Base-by-base conservation (phyloP, 2,888 invertebrate species). In the Leucania comma region DNA sequence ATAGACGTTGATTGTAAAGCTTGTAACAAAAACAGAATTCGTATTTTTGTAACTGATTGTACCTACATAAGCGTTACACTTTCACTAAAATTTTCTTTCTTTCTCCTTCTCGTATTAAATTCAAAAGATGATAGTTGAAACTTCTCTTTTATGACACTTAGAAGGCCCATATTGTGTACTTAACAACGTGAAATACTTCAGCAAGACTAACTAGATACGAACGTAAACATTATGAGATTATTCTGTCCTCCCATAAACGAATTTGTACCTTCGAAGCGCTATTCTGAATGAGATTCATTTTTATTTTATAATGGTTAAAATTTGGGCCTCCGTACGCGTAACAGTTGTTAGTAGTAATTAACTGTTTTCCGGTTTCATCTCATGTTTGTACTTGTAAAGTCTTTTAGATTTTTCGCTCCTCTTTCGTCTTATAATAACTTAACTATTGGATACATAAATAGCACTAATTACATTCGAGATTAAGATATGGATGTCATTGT, bases 381-480 rank as follows among this genome's bases (percentile, higher is more conserved):
- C 76, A 86, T 76, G 75, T 82, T 93, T 93, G 92, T 93, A 93
- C 93, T 93, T 92, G 87, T 85, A 83, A 88, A 90, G 86, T 90
- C 87, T 89, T 88, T 87, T 78, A 84, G 75, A 82, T 84, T 82
- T 84, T 85, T 85, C 75, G 76, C 82, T 78, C 72, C 50, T 74
- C 82, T 84, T 85, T 75, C 85, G 64, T 85, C 80, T 81, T 83
- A 76, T 73, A 82, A 72, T 86, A 82, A 88, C 87, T 90, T 88
- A 91, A 85, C 86, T 91, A 92, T 87, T 83, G 90, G 85, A 90
- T 90, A 92, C 85, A 90, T 91, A 91, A 90, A 91, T 91, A 91
- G 77, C 78, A 87, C 87, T 91, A 90, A 88, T 87, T 90, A 91
- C 88, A 90, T 89, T 91, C 87, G 88, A 90, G 86, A 89, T 89